Percentiles rank a stretch among this genome's conserved stretches.
Conservation (phyloP, 2,797 vertebrate species). For the Lagodon rhomboides region DNA sequence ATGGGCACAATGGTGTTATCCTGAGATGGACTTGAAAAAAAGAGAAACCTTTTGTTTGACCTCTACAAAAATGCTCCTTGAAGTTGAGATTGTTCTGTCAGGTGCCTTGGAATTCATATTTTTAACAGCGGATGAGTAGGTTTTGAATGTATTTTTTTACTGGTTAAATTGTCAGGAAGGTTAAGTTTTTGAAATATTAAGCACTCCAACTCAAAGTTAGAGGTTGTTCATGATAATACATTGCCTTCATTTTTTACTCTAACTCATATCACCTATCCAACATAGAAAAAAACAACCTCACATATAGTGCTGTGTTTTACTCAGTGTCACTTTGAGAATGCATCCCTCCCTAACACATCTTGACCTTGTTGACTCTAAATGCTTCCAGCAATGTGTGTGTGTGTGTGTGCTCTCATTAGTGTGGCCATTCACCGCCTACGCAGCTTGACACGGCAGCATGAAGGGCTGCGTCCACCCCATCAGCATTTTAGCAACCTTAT, state of each 20-base stretch:
- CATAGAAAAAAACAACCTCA: neutral
- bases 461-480: slow-evolving; percentile 34
- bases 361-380: slow-evolving; percentile 36
- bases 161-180: neutral
- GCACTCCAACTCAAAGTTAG: neutral
- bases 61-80: neutral
- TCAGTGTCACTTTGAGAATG: slow-evolving; percentile 12
- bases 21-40: neutral
- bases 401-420: slow-evolving; percentile 39
- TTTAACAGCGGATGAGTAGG: neutral
- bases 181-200: neutral
- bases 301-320: neutral
- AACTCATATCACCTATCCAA: neutral
- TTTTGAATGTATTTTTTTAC: neutral
- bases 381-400: slow-evolving; percentile 15
- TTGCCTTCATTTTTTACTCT: neutral
- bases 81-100: neutral
- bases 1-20: neutral
- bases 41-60: neutral
- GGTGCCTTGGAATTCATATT: neutral
- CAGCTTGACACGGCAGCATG: slow-evolving; percentile 34
- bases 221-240: neutral
- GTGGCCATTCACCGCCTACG: slow-evolving; percentile 24
- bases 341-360: slow-evolving; percentile 8
- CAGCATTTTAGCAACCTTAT: slow-evolving; percentile 37